These are phyloP conservation scores for Drosophila kokeensis DNA, from an alignment of 2,888 invertebrate genomes.

Conservation along the genomic window DNA sequence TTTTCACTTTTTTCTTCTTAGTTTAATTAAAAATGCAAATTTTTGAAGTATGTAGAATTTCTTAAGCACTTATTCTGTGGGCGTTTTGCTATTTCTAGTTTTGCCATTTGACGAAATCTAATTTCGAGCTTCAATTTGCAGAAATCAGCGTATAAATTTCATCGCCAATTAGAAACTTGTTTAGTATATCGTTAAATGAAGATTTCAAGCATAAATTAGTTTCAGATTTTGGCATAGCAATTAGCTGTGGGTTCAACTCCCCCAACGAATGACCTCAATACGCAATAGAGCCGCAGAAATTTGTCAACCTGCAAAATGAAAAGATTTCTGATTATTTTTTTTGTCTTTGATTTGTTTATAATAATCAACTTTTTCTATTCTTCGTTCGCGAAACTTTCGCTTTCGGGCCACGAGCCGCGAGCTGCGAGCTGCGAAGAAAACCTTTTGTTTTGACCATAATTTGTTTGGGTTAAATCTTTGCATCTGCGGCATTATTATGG, in stretches of 20 bases:
- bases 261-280: slow-evolving; percentile 65
- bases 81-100: slow-evolving; percentile 29
- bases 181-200: slow-evolving; percentile 18
- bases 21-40: slow-evolving; percentile 68
- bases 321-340: slow-evolving; percentile 2
- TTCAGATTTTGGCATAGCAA: slow-evolving; percentile 22
- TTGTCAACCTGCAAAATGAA: slow-evolving; percentile 45
- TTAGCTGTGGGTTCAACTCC: slow-evolving; percentile 49
- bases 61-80: slow-evolving; percentile 26
- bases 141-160: slow-evolving; percentile 33
- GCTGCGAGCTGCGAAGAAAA: slow-evolving; percentile 17
- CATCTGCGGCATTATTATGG: slow-evolving; percentile 41
- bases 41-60: slow-evolving; percentile 22
- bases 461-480: slow-evolving; percentile 40
- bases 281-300: slow-evolving; percentile 24
- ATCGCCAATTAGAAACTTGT: slow-evolving; percentile 43
- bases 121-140: slow-evolving; percentile 48
- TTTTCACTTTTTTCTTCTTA: slow-evolving; percentile 2
- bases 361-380: slow-evolving; percentile 44
- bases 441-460: slow-evolving; percentile 56
- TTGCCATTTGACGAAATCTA: slow-evolving; percentile 25
- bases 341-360: slow-evolving; percentile 1
- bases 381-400: slow-evolving; percentile 65
- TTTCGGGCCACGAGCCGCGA: slow-evolving; percentile 31
- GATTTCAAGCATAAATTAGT: slow-evolving; percentile 45